Evolutionary conservation across 2,113 vertebrate species (phyloP), one percentile per base, ranked within the genome.

Genomic region (Pipa parva): DNA sequence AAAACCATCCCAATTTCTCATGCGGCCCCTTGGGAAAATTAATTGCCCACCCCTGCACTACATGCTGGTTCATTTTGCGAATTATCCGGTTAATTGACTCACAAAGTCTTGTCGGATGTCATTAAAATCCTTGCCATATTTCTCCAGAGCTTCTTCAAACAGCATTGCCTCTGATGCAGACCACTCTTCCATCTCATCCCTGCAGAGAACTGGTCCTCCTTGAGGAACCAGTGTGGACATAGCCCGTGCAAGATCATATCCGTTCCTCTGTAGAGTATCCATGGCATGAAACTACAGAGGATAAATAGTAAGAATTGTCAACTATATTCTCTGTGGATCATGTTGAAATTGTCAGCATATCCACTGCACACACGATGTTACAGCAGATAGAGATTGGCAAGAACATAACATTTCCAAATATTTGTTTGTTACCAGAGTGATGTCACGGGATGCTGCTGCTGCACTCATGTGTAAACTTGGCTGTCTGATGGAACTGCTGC

Each of bases 101-200:
- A 96, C 93, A 76, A 95, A 97, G 73, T 97, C 94, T 80, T 97
- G 94, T 58, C 94, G 91, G 68, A 95, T 95, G 63, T 95, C 94
- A 6, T 93, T 97, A 77, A 97, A 97, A 67, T 95, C 93, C 72
- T 95, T 95, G 66, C 93, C 93, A 0, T 96, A 96, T 71, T 96
- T 96, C 71, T 96, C 94, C 60, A 97, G 81, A 0, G 94, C 94
- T 75, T 97, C 94, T 63, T 97, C 94, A 8, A 97, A 97, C 0
- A 97, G 81, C 92, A 95, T 95, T 71, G 94, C 94, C 75, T 97
- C 93, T 0, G 93, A 97, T 13, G 94, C 93, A 1, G 93, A 95
- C 94, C 94, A 97, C 63, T 97, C 94, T 73, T 97, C 94, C 94
- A 97, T 97, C 83, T 97, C 94, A 20, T 97, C 94, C 0, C 94